phyloP scores from a whole-genome alignment of 2,888 invertebrate species.

The Pachliopta kotzebuea region DNA sequence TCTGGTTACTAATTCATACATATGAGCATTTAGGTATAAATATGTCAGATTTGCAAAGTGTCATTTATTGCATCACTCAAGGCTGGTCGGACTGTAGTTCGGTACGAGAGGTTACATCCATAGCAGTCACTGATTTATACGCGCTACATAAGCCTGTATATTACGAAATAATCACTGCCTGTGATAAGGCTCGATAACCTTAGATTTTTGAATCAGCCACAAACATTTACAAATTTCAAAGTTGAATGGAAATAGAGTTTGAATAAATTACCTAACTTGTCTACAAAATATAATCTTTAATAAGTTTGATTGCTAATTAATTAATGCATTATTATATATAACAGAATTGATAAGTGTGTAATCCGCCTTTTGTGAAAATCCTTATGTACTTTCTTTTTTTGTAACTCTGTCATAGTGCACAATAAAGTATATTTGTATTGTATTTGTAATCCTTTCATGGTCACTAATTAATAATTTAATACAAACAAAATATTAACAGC shows the following conservation, averaged over 20 bases:
- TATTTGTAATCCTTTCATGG: too few relatives aligned
- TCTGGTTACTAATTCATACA: background rate
- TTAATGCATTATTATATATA: background rate
- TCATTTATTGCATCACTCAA: conserved; percentile 37
- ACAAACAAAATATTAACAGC: too few relatives aligned
- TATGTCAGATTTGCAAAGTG: conserved; percentile 27
- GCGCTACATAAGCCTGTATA: conserved; percentile 13
- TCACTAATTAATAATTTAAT: too few relatives aligned
- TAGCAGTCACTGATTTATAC: conserved; percentile 30
- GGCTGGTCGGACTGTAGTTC: conserved; percentile 32
- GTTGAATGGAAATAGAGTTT: too few relatives aligned
- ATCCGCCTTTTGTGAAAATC: too few relatives aligned
- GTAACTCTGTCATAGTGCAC: too few relatives aligned
- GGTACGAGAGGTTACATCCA: conserved; percentile 33
- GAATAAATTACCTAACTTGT: background rate
- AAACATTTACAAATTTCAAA: background rate
- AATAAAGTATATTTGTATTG: too few relatives aligned
- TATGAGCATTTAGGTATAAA: background rate
- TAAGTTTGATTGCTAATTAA: too few relatives aligned
- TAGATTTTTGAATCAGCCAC: background rate
- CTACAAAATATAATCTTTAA: too few relatives aligned
- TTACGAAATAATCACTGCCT: conserved; percentile 17
- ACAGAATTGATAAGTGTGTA: background rate
- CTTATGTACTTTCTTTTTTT: too few relatives aligned
- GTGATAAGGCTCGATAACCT: conserved; percentile 18